These are phyloP conservation scores for Nephrotoma appendiculata DNA, from an alignment of 2,888 invertebrate genomes.

Conservation along the genomic window DNA sequence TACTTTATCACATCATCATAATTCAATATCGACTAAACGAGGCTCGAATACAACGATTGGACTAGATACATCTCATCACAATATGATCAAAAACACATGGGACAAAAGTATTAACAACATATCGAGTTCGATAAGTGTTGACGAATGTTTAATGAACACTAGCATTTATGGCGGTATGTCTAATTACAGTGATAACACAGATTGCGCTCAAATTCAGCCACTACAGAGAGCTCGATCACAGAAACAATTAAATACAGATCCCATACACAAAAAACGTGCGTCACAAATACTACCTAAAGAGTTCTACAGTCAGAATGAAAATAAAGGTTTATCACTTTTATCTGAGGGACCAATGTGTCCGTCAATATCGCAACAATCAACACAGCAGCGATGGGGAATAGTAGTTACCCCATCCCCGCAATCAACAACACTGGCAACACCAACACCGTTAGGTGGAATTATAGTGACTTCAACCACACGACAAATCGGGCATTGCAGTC, in stretches of 20 bases:
- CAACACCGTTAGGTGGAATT: conserved; percentile 14
- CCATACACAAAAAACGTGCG: conserved; percentile 44
- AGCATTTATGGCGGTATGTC: conserved; percentile 35
- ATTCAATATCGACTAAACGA: conserved; percentile 20
- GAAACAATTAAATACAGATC: conserved; percentile 74
- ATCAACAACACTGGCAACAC: conserved; percentile 18
- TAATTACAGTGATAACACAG: conserved; percentile 39
- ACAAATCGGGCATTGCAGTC: conserved; percentile 29
- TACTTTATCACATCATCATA: conserved; percentile 35
- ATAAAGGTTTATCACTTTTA: conserved; percentile 31
- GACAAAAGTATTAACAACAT: conserved; percentile 67
- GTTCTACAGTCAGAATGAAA: conserved; percentile 14
- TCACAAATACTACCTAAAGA: conserved; percentile 32
- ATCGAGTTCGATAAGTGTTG: conserved; percentile 33
- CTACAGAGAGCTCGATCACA: conserved; percentile 56
- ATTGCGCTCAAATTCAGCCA: conserved; percentile 38
- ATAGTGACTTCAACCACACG: conserved; percentile 17
- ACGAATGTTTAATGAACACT: conserved; percentile 31
- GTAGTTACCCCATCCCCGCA: conserved; percentile 15
- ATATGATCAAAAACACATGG: conserved; percentile 77
- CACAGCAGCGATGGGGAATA: conserved; percentile 19
- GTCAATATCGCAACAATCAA: conserved; percentile 26
- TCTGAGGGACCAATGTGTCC: conserved; percentile 25
- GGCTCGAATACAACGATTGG: conserved; percentile 32
- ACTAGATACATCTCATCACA: conserved; percentile 38